Base-by-base conservation (phyloP, 2,888 invertebrate genomes). In the Lingula anatina region DNA sequence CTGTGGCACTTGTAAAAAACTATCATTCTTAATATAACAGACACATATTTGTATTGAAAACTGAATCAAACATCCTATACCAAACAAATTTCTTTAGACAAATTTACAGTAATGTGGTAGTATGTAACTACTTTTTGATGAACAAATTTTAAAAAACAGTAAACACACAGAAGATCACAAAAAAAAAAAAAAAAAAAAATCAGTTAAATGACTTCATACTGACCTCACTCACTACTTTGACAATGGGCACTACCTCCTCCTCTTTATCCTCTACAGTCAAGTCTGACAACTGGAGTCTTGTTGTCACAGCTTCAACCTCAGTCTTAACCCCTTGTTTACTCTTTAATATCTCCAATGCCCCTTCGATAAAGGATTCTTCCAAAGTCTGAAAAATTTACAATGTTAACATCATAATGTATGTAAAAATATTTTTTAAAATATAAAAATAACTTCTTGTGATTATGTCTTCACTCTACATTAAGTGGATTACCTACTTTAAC, bases 341-440 rank as follows among this genome's bases (percentile, higher is more conserved):
- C 63, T 67, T 56, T 2, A 72, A 52, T 26, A 55, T 48, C 18
- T 83, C 76, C 44, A 93, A 76, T 15, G 94, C 94, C 77, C 90
- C 85, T 70, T 92, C 86, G 57, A 93, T 84, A 69, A 89, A 95
- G 62, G 88, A 85, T 65, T 85, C 83, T 79, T 95, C 94, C 1
- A 91, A 88, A 12, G 54, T 49, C 69, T 70, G 56, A 28, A 63
- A 62, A 47, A 50, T n/a, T n/a, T 20, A 38, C 5, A 38, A 5
- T 38, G 9, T n/a, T 12, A 9, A 31, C 35, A 31, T 31, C 9
- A 12, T 12, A 15, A 31, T 9, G 35, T 9, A 31, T 31, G 9
- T 31, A 31, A n/a, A n/a, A n/a, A n/a, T n/a, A n/a, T n/a, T n/a
- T n/a, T n/a, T n/a, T n/a, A n/a, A n/a, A n/a, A n/a, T n/a, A n/a